Conservation (phyloP, 1,140 invertebrate genomes). For the Bombyx mandarina region DNA sequence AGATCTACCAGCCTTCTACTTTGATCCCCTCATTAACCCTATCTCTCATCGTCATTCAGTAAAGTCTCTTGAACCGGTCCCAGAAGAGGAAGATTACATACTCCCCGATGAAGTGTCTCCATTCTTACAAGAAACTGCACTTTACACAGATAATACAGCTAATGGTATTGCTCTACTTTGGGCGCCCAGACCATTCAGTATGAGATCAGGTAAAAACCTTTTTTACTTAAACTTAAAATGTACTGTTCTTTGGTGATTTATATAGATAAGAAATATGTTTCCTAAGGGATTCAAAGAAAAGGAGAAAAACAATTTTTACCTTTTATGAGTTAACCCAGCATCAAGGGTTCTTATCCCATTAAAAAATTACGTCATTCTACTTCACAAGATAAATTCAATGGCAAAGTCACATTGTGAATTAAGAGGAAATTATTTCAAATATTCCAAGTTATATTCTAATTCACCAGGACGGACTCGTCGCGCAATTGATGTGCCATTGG, state of each 20-base stretch:
- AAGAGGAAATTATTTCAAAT: not conserved
- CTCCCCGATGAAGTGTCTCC: conserved; percentile 92
- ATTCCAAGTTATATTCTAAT: conserved; percentile 1
- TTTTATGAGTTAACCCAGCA: too few relatives aligned
- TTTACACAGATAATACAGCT: conserved; percentile 99
- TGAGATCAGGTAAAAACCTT: conserved; percentile 82
- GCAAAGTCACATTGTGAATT: too few relatives aligned
- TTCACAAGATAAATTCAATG: too few relatives aligned
- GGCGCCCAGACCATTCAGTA: conserved; percentile 98
- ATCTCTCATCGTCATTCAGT: conserved; percentile 95
- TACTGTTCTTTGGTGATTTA: too few relatives aligned
- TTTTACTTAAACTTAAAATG: conserved; percentile 2
- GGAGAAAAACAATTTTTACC: too few relatives aligned
- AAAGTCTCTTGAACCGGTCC: conserved; percentile 86
- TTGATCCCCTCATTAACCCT: conserved; percentile 99
- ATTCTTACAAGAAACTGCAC: conserved; percentile 93
- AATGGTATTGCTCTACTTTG: conserved; percentile 99
- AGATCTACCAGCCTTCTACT: conserved; percentile 99
- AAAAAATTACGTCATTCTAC: too few relatives aligned
- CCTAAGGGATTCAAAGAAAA: too few relatives aligned
- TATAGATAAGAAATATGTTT: too few relatives aligned
- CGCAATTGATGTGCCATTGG: conserved; percentile 96
- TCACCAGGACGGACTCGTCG: conserved; percentile 80
- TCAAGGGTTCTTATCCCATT: too few relatives aligned
- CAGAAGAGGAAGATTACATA: conserved; percentile 96